Percentiles rank a stretch among this genome's conserved stretches.
These are phyloP conservation scores for Champsocephalus gunnari DNA, from an alignment of 2,797 vertebrate genomes.

Conservation along the genomic window DNA sequence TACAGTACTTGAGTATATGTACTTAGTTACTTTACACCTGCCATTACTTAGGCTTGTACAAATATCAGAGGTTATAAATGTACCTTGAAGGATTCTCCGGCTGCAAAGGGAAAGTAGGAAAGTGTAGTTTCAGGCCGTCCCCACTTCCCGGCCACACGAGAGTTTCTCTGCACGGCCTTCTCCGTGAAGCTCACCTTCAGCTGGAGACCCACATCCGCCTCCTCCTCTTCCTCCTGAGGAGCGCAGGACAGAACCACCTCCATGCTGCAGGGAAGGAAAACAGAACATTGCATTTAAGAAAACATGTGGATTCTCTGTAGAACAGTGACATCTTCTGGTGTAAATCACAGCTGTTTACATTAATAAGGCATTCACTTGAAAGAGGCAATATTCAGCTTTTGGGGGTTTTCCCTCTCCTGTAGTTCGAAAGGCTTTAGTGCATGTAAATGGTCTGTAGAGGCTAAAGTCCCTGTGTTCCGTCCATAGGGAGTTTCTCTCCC, in stretches of 20 bases:
- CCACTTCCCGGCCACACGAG: slow-evolving; percentile 90
- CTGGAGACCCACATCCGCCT: slow-evolving; percentile 88
- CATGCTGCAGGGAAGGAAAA: slow-evolving; percentile 79
- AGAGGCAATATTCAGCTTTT: no score
- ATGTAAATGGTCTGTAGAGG: no score
- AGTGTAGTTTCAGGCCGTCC: slow-evolving; percentile 88
- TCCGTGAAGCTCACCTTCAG: slow-evolving; percentile 89
- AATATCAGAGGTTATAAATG: neutral
- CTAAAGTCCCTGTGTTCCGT: no score
- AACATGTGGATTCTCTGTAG: neutral
- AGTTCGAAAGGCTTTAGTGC: no score
- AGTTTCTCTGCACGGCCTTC: slow-evolving; percentile 88
- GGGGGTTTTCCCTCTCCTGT: no score
- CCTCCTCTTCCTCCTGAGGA: slow-evolving; percentile 80
- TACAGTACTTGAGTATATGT: no score
- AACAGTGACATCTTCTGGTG: slow-evolving; percentile 67
- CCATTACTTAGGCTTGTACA: no score
- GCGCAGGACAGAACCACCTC: slow-evolving; percentile 86
- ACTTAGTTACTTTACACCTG: no score
- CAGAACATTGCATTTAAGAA: no score
- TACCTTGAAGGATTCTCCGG: slow-evolving; percentile 91
- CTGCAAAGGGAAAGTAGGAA: slow-evolving; percentile 91
- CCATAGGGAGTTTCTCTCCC: no score
- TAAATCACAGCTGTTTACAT: neutral
- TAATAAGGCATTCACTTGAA: neutral